Percentiles rank a stretch among this genome's conserved stretches.
Conservation (phyloP, 1,140 invertebrate species). For the Hesperophylax magnus region DNA sequence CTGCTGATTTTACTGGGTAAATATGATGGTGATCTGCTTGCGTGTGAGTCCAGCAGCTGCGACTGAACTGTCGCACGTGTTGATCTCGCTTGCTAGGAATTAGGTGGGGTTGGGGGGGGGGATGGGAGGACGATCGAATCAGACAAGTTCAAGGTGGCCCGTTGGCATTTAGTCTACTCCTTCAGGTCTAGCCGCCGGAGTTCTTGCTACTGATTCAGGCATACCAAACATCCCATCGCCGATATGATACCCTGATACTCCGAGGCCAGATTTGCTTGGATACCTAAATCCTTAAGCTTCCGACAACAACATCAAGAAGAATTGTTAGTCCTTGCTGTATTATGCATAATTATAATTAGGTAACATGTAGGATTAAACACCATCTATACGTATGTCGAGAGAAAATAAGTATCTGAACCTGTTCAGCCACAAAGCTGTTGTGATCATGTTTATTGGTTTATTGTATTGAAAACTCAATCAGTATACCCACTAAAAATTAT, state of each 20-base stretch:
- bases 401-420: too few species aligned
- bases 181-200: neutral
- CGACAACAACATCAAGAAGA: too few species aligned
- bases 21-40: neutral
- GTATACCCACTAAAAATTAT: too few species aligned
- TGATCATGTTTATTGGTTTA: too few species aligned
- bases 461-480: too few species aligned
- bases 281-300: neutral
- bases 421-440: too few species aligned
- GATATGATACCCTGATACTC: neutral
- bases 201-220: too few species aligned
- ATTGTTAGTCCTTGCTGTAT: too few species aligned
- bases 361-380: too few species aligned
- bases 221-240: neutral
- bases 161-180: conserved; percentile 14
- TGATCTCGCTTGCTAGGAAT: neutral
- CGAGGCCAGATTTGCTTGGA: neutral
- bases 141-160: conserved; percentile 26
- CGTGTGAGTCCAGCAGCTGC: neutral
- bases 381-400: too few species aligned
- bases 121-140: neutral
- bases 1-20: too few species aligned
- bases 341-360: too few species aligned
- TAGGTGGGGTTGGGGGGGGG: neutral
- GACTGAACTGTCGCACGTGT: neutral